A percentile compares a stretch with the other conserved stretches of the same genome.
Conservation (phyloP, 2,797 vertebrate genomes). For the Hoplostethus atlanticus region DNA sequence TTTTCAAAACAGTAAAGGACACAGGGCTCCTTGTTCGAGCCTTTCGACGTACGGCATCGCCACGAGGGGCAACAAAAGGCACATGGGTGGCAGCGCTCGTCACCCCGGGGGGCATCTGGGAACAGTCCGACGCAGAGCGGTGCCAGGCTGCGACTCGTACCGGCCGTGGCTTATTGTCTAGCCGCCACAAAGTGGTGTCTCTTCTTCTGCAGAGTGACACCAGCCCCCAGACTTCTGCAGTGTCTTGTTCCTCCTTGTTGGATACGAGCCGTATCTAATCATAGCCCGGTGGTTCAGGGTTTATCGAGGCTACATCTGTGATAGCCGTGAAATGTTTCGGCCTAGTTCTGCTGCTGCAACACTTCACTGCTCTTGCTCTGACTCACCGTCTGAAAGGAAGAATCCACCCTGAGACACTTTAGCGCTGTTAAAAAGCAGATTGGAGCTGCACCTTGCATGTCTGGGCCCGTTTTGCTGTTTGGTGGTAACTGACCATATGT, state of each 20-base stretch:
- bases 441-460: background rate
- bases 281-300: slow-evolving; percentile 32
- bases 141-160: slow-evolving; percentile 47
- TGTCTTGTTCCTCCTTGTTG: slow-evolving; percentile 14
- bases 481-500: background rate
- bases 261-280: slow-evolving; percentile 53
- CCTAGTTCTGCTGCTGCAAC: slow-evolving; percentile 54
- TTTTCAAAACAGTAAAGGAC: slow-evolving; percentile 41
- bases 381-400: slow-evolving; percentile 21
- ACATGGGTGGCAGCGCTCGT: slow-evolving; percentile 9
- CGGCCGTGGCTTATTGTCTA: slow-evolving; percentile 42
- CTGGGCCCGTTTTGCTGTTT: background rate
- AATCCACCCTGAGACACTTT: slow-evolving; percentile 9
- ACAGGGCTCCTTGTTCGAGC: slow-evolving; percentile 60
- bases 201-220: slow-evolving; percentile 44
- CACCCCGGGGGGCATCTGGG: slow-evolving; percentile 42
- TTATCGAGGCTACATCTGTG: slow-evolving; percentile 64
- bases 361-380: background rate
- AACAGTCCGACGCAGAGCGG: slow-evolving; percentile 31
- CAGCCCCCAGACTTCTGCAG: slow-evolving; percentile 37
- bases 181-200: slow-evolving; percentile 45
- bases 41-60: slow-evolving; percentile 11
- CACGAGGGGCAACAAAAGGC: slow-evolving; percentile 33
- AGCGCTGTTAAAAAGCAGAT: slow-evolving; percentile 4
- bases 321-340: slow-evolving; percentile 61